These are phyloP conservation scores for Heliconius hewitsoni DNA, from an alignment of 1,140 invertebrate species.

Conservation along the genomic window DNA sequence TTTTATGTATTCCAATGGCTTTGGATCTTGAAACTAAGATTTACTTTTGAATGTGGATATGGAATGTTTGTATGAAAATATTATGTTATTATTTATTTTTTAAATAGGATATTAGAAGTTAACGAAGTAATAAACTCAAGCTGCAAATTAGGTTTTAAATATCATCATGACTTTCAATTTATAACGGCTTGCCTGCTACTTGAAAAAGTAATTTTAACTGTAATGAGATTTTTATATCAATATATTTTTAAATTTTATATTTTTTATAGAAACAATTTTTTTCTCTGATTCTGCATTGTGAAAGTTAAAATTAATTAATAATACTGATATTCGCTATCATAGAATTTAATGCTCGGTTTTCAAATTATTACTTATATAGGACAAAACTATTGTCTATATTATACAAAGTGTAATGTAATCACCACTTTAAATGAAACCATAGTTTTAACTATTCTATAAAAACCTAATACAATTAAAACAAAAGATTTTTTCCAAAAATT, in stretches of 20 bases:
- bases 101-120: not conserved
- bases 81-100: not conserved
- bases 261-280: not conserved
- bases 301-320: not conserved
- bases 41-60: no score
- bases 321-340: no score
- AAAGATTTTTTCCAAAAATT: no score
- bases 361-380: not conserved
- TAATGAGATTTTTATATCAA: constrained; percentile 28
- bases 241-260: constrained; percentile 22
- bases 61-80: no score
- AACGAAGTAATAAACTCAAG: constrained; percentile 12
- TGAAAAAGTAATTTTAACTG: constrained; percentile 31
- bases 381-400: no score
- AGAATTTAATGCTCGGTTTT: not conserved
- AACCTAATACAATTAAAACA: no score
- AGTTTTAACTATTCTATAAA: no score
- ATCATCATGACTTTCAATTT: constrained; percentile 25
- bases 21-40: no score
- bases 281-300: not conserved
- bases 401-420: no score
- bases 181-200: constrained; percentile 19
- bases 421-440: no score
- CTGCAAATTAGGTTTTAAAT: constrained; percentile 31
- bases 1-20: no score